Conservation (phyloP, 2,113 vertebrate species). For the Prietella phreatophila region DNA sequence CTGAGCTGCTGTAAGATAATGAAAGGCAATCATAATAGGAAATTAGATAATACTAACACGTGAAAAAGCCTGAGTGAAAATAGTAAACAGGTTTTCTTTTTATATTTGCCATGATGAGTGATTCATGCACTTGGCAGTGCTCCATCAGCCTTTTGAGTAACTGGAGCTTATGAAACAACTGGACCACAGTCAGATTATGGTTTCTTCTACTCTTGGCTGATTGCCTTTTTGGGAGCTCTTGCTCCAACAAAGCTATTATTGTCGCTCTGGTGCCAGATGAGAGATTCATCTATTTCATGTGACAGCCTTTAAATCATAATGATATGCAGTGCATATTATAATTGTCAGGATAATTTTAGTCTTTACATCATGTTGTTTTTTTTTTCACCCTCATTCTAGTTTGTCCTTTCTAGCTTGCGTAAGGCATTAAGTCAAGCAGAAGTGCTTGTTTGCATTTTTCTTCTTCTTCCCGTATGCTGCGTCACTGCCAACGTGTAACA, state of each 20-base stretch:
- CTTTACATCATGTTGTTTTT: background rate
- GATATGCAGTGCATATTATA: conserved; percentile 12
- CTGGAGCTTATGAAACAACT: conserved; percentile 40
- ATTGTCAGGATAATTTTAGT: conserved; percentile 14
- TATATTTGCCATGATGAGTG: conserved; percentile 34
- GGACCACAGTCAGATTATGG: conserved; percentile 22
- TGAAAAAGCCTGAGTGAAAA: conserved; percentile 49
- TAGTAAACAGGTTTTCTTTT: conserved; percentile 46
- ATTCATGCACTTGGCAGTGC: conserved; percentile 30
- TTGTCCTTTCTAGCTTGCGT: background rate
- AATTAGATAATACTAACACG: conserved; percentile 66
- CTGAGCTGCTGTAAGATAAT: conserved; percentile 57
- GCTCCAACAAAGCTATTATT: conserved; percentile 32
- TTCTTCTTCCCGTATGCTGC: background rate
- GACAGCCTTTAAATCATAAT: conserved; percentile 12
- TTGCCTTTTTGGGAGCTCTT: conserved; percentile 29
- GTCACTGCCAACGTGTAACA: background rate
- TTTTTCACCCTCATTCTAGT: background rate
- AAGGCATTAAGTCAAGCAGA: conserved; percentile 11
- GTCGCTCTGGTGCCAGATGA: conserved; percentile 22
- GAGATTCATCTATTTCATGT: conserved; percentile 19
- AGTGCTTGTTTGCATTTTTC: conserved; percentile 26
- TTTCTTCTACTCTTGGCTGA: conserved; percentile 32
- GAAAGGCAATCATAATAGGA: conserved; percentile 66
- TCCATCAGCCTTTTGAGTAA: conserved; percentile 22